Evolutionary conservation across 2,888 invertebrate species (phyloP), one percentile per base, ranked within the genome.

Genomic region (Cryptosula pallasiana): DNA sequence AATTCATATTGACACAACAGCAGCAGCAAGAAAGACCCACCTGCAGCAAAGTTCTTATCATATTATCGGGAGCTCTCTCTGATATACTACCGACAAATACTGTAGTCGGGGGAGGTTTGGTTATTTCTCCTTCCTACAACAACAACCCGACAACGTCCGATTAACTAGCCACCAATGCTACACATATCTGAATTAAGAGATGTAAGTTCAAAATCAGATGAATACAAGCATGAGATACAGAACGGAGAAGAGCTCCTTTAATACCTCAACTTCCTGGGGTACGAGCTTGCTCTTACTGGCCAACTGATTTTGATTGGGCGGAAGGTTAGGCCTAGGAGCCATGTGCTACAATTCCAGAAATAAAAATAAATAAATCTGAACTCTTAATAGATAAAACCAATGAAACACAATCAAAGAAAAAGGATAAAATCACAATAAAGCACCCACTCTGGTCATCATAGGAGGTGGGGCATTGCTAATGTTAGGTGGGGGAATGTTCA

Each of bases 41-140:
- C 81, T 86, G 90, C 71, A 99, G 87, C 81, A 99, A 90, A 78
- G 93, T 92, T 77, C 95, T 90, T 55, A 99, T 91, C 91, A 99
- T 93, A 13, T 91, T 89, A 86, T 99, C 98, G 0, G 96, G 95
- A 55, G 95, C 96, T 78, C 92, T 90, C 78, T 95, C 94, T 81
- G 94, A 92, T 73, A 99, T 96, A 85, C 96, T 97, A 69, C 97
- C 97, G 70, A 98, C 93, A 87, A 98, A 98, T 1, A 98, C 96
- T 0, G 98, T 98, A 45, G 98, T 95, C 0, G 94, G 91, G 0
- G 96, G 95, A 0, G 94, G 94, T 74, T 85, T 83, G 69, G 83
- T 82, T 58, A 76, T 77, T 73, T 79, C 79, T 55, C 77, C 76
- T 69, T 80, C 78, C 73, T 78, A 75, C 36, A n/a, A 20, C 20